Conservation (phyloP, 2,888 invertebrate species). For the Lypha dubia region DNA sequence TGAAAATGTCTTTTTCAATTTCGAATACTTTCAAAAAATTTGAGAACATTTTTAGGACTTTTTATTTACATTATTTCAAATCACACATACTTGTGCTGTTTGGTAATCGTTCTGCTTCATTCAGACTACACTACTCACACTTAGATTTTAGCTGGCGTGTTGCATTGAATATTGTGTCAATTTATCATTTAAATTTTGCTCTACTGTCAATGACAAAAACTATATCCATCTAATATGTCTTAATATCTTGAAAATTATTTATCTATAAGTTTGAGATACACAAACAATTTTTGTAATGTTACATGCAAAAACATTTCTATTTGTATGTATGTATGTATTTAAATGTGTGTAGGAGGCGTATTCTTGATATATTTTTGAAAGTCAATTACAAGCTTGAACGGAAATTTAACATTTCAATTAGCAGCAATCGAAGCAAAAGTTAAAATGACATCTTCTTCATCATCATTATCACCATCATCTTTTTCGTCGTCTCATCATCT, state of each 20-base stretch:
- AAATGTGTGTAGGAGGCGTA: slow-evolving; percentile 72
- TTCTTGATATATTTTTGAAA: slow-evolving; percentile 75
- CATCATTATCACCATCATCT: slow-evolving; percentile 9
- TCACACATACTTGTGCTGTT: neutral
- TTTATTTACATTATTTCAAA: slow-evolving; percentile 14
- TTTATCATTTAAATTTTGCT: slow-evolving; percentile 64
- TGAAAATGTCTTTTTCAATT: slow-evolving; percentile 80
- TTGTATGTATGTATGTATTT: slow-evolving; percentile 59
- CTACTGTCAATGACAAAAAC: slow-evolving; percentile 44
- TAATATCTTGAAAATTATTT: slow-evolving; percentile 40
- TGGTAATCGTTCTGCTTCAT: neutral
- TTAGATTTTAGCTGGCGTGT: neutral
- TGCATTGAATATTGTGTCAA: slow-evolving; percentile 58
- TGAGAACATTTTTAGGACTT: slow-evolving; percentile 21
- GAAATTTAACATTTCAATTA: slow-evolving; percentile 82
- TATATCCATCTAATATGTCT: slow-evolving; percentile 54
- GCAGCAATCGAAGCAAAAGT: slow-evolving; percentile 72
- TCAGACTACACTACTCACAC: neutral
- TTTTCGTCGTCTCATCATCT: neutral
- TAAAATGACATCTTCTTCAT: slow-evolving; percentile 65
- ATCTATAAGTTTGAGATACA: slow-evolving; percentile 29
- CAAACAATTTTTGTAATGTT: neutral
- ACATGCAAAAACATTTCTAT: slow-evolving; percentile 1
- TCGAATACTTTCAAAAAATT: slow-evolving; percentile 71
- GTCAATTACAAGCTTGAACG: slow-evolving; percentile 83